Evolutionary conservation across 37 sponge, comb jelly and placozoan species (phyloP), one percentile per base, ranked within the genome.

Genomic region (Theonella swinhoei): DNA sequence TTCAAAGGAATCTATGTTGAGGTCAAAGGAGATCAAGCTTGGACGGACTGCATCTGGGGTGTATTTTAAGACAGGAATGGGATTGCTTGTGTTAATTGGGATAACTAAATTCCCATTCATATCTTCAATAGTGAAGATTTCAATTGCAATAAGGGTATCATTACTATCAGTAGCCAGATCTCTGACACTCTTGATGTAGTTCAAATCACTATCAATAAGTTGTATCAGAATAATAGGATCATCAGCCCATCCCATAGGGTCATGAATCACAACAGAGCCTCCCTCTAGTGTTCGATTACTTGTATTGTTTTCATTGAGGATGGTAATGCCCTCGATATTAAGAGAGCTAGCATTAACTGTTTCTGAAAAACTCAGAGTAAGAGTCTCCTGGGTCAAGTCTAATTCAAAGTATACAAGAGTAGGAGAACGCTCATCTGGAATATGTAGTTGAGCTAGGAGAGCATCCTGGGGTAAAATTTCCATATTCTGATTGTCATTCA

Each of bases 291-390:
- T 59, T 20, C 86, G 62, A 38, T 8, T 40, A 26, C 39, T 75
- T 25, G 90, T 74, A 39, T 37, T 35, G 40, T 79, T 83, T n/a
- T 71, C 62, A 60, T 85, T 82, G 39, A 81, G 82, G 0, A 91
- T 0, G 4, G 83, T 88, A 30, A 96, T 84, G 1, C 76, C 83
- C 24, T 30, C 47, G 0, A 91, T 34, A 70, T 85, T 71, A 1
- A 96, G 76, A 38, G 92, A 75, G 1, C 75, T 60, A 26, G 88
- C 91, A 76, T 93, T 82, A 22, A 96, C 84, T 31, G 97, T 93
- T 75, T 96, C 97, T 38, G 91, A 79, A 62, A 96, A 96, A 62
- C 78, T 83, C 33, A 96, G 73, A 1, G 84, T 91, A 24, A 96
- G 66, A 0, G 72, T 58, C 39, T 89, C 94, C n/a, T 19, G 68